phyloP scores from a whole-genome alignment of 2,113 vertebrate genomes.

The Bagarius yarrelli region DNA sequence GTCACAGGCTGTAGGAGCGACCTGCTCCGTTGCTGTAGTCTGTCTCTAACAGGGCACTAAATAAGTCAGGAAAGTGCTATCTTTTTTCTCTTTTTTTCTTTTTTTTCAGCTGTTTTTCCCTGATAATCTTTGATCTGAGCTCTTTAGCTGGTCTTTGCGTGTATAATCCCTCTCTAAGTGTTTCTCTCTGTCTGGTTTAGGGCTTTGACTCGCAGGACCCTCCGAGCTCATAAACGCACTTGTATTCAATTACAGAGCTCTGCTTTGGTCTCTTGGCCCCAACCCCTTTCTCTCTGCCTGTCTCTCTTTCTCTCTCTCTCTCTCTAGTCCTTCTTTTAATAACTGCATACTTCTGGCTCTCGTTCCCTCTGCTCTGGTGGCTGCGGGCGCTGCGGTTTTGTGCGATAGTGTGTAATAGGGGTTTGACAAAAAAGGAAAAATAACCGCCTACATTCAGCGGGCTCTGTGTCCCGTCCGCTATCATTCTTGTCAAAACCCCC shows the following conservation, averaged over 20 bases:
- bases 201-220: slow-evolving; percentile 6
- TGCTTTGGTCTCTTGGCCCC: slow-evolving; percentile 32
- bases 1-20: not conserved
- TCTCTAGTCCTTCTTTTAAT: slow-evolving; percentile 22
- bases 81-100: not conserved
- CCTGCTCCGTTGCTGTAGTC: not conserved
- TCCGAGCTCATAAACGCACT: slow-evolving; percentile 46
- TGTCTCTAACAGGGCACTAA: not conserved
- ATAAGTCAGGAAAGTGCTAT: slow-evolving; percentile 9
- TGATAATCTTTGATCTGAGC: slow-evolving; percentile 14
- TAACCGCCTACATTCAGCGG: not conserved
- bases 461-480: not conserved
- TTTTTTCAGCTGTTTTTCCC: not conserved
- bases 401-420: slow-evolving; percentile 30
- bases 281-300: slow-evolving; percentile 16
- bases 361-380: not conserved
- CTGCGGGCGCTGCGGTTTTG: slow-evolving; percentile 8
- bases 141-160: slow-evolving; percentile 7
- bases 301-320: slow-evolving; percentile 10
- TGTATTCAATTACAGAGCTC: slow-evolving; percentile 44
- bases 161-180: slow-evolving; percentile 24
- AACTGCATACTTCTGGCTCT: slow-evolving; percentile 9
- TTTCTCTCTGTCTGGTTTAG: slow-evolving; percentile 22
- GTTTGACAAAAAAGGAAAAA: slow-evolving; percentile 12
- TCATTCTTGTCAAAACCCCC: not conserved